A percentile compares a stretch with the other conserved stretches of the same genome.
These are phyloP conservation scores for Pseudomyrmex dendroicus DNA, from an alignment of 1,140 invertebrate species.

Conservation along the genomic window DNA sequence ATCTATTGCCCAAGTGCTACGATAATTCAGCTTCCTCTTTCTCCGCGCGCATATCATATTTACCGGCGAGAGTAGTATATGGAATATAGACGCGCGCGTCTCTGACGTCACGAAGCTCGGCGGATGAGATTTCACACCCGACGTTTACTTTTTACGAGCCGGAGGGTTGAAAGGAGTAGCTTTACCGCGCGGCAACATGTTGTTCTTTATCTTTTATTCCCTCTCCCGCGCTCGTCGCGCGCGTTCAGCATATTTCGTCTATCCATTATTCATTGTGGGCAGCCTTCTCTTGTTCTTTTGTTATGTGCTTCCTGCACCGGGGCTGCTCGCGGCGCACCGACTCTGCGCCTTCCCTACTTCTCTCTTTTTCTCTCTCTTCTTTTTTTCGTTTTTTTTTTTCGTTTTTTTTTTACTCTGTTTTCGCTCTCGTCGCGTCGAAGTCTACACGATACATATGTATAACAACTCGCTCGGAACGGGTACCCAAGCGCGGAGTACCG, in stretches of 20 bases:
- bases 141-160: conserved; percentile 58
- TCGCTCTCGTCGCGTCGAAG: conserved; percentile 11
- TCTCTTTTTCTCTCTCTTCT: not conserved
- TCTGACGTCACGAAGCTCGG: conserved; percentile 37
- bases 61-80: not conserved
- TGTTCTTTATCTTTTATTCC: conserved; percentile 53
- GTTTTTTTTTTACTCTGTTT: not conserved
- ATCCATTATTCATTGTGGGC: conserved; percentile 76
- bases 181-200: conserved; percentile 59
- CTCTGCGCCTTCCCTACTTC: conserved; percentile 28
- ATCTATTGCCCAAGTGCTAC: conserved; percentile 48
- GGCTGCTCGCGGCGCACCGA: conserved; percentile 38
- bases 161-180: conserved; percentile 51
- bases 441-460: conserved; percentile 56
- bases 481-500: conserved; percentile 38
- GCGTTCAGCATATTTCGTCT: conserved; percentile 75
- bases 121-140: conserved; percentile 59
- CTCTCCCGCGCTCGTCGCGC: not conserved
- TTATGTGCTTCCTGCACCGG: conserved; percentile 67
- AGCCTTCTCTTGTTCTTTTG: conserved; percentile 72
- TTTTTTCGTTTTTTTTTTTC: no score
- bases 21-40: conserved; percentile 50
- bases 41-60: conserved; percentile 43
- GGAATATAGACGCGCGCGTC: not conserved
- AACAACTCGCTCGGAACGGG: conserved; percentile 9